Evolutionary conservation across 2,888 invertebrate genomes (phyloP).

Genomic region (Sarcophaga variegata): DNA sequence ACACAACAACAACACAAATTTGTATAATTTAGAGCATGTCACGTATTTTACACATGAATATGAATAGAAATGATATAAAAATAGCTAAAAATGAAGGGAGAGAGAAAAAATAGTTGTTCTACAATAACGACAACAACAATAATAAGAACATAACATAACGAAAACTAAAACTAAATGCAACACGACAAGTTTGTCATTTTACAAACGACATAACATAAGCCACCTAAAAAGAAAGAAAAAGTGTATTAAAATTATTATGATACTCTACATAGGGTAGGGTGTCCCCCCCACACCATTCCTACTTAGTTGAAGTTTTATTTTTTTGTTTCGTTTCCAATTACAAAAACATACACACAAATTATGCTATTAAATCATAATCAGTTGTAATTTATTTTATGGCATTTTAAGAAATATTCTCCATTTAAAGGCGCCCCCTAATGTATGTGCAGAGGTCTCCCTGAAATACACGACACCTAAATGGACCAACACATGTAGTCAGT

Average conservation of each 20-base stretch:
- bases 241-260: background rate
- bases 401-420: no score
- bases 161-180: conserved; percentile 60
- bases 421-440: no score
- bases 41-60: conserved; percentile 49
- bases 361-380: no score
- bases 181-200: conserved; percentile 63
- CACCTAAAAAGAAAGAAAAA: no score
- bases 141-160: conserved; percentile 10
- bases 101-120: background rate
- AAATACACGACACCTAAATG: background rate
- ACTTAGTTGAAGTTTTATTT: background rate
- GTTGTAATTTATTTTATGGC: no score
- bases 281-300: background rate
- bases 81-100: background rate
- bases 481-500: background rate
- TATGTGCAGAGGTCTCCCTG: no score
- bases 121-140: conserved; percentile 1
- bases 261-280: conserved; percentile 27
- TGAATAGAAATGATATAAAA: background rate
- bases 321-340: background rate
- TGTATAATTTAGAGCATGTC: conserved; percentile 61
- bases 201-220: conserved; percentile 19
- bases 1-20: conserved; percentile 6
- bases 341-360: background rate